These are phyloP conservation scores for Dysmachus trigonus DNA, from an alignment of 2,888 invertebrate genomes.

Conservation along the genomic window DNA sequence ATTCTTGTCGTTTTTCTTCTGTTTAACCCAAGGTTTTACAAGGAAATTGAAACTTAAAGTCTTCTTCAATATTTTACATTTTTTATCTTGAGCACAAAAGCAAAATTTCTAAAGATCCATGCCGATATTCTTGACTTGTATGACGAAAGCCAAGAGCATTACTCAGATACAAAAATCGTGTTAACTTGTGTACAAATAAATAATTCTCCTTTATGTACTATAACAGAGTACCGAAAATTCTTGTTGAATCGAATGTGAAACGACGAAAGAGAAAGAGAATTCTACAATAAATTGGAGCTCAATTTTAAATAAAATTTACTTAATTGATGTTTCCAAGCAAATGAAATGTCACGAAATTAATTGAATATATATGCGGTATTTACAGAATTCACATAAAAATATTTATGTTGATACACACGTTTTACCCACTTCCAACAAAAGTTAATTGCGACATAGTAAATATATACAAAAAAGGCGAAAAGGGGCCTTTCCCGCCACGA, in stretches of 20 bases:
- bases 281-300: neutral
- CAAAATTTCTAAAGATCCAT: too few relatives aligned
- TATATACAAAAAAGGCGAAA: neutral
- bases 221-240: neutral
- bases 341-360: neutral
- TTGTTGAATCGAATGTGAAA: neutral
- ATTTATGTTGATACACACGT: neutral
- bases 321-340: neutral
- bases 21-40: too few relatives aligned
- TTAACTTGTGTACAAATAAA: neutral
- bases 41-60: too few relatives aligned
- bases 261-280: neutral
- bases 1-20: too few relatives aligned
- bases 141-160: too few relatives aligned
- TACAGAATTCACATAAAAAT: neutral
- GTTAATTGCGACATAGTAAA: neutral
- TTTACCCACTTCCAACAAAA: neutral
- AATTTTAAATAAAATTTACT: neutral
- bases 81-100: too few relatives aligned
- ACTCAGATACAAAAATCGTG: too few relatives aligned
- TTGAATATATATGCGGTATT: neutral
- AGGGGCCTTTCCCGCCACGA: neutral
- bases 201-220: neutral
- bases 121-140: too few relatives aligned
- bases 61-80: too few relatives aligned